Evolutionary conservation across 2,797 vertebrate genomes (phyloP).

Genomic region (Spinus pinus): DNA sequence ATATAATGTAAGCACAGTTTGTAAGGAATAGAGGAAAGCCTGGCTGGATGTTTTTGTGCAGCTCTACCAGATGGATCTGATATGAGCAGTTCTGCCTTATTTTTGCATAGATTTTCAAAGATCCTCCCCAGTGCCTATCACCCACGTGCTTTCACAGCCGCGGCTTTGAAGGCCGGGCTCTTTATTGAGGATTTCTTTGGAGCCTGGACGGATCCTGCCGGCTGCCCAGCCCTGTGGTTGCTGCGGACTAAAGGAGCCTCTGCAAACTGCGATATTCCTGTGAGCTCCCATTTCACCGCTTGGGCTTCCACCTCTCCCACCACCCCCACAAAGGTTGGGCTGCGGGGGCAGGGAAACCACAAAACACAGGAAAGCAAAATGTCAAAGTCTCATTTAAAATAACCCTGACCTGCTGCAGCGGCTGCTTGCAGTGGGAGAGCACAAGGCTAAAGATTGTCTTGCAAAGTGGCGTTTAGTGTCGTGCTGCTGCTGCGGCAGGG

Average conservation of each 20-base stretch:
- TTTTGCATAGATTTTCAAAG: neutral
- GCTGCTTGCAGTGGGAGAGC: neutral
- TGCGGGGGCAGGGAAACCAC: neutral
- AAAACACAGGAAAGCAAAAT: neutral
- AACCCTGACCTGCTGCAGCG: neutral
- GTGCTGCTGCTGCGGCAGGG: neutral
- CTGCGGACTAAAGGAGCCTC: neutral
- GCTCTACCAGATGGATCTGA: neutral
- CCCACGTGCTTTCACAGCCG: neutral
- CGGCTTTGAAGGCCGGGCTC: neutral
- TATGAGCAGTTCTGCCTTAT: neutral
- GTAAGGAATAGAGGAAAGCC: neutral
- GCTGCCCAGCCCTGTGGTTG: neutral
- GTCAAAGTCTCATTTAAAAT: neutral
- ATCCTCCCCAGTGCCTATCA: neutral
- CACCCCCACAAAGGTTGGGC: neutral
- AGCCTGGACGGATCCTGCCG: neutral
- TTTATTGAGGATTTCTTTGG: accelerated
- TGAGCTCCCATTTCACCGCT: neutral
- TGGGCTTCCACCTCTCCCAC: neutral
- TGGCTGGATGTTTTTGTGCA: neutral
- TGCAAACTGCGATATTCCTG: neutral
- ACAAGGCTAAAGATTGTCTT: neutral
- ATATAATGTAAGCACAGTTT: neutral
- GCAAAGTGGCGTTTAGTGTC: neutral